Conservation (phyloP, 1,140 invertebrate genomes). For the Dreissena polymorpha region DNA sequence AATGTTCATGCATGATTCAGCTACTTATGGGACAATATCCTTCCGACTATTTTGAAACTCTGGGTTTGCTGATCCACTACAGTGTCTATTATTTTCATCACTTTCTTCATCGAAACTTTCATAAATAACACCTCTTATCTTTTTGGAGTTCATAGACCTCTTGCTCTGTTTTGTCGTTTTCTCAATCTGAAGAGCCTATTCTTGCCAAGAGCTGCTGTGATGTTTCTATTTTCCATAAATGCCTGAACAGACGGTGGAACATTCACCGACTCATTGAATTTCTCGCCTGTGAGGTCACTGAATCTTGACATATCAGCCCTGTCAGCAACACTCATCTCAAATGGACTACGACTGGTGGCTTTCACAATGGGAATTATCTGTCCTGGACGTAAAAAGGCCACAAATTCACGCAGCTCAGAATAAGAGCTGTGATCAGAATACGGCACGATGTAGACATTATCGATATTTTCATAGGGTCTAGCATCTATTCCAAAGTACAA, state of each 20-base stretch:
- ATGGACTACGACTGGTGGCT: constrained; percentile 62
- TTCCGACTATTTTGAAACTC: too few species aligned
- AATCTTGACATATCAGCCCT: constrained; percentile 72
- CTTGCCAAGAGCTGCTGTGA: background rate
- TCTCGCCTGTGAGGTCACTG: constrained; percentile 42
- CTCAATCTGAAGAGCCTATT: too few species aligned
- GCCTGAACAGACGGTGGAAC: constrained; percentile 32
- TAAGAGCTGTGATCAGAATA: constrained; percentile 80
- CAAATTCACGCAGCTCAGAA: constrained; percentile 77
- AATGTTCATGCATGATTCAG: too few species aligned
- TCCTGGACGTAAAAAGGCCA: constrained; percentile 72
- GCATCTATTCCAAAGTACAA: constrained; percentile 73
- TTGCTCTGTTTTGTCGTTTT: too few species aligned
- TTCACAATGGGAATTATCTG: constrained; percentile 76
- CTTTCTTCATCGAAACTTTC: too few species aligned
- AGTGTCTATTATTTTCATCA: too few species aligned
- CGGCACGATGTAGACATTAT: constrained; percentile 75
- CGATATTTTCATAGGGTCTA: constrained; percentile 62
- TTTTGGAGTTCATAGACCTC: too few species aligned
- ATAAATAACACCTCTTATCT: too few species aligned
- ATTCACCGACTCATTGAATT: background rate
- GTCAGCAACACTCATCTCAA: constrained; percentile 61
- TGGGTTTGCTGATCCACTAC: too few species aligned
- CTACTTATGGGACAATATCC: too few species aligned
- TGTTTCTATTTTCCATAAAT: constrained; percentile 24